Evolutionary conservation across 2,113 vertebrate species (phyloP), one percentile per base, ranked within the genome.

Genomic region (Picathartes gymnocephalus): DNA sequence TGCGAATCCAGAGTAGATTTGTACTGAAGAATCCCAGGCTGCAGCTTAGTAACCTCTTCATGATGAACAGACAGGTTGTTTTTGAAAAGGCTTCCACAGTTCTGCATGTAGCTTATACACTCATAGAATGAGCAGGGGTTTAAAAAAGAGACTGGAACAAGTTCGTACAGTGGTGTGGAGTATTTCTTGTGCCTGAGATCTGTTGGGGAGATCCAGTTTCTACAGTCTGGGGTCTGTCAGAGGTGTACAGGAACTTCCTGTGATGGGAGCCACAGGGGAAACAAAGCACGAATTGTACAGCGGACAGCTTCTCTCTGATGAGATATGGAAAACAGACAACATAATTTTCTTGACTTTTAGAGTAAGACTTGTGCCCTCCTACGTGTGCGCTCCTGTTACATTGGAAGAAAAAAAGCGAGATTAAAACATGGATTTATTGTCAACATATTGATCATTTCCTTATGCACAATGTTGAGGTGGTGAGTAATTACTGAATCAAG

Each of bases 401-500:
- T 2, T 77, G 27, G 4, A 86, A 45, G 12, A 45, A 14, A 35
- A 58, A 47, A 1, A 1, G 11, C 2, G 0, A 48, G 3, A 2
- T 51, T 81, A 78, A 40, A 64, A 42, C 6, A 9, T 35, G 1
- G 10, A 19, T 65, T 91, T 79, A 3, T 51, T 65, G 15, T 31
- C 18, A 19, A 83, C 86, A 28, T 50, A 13, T 18, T 74, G 31
- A 37, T 24, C 0, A 1, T 47, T 56, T 78, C 6, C 81, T 68
- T 17, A 15, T 44, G 42, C 14, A 3, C 5, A 13, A 3, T 30
- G 44, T 23, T 7, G 31, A 40, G 25, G 31, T 74, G 50, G 31
- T 1, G 3, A 65, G 5, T 81, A 47, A 24, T 51, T 80, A 39
- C 8, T 22, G 11, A 64, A 64, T 64, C 2, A 2, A 24, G 2